Base-by-base conservation (phyloP, 2,113 vertebrate genomes). In the Odocoileus hemionus region DNA sequence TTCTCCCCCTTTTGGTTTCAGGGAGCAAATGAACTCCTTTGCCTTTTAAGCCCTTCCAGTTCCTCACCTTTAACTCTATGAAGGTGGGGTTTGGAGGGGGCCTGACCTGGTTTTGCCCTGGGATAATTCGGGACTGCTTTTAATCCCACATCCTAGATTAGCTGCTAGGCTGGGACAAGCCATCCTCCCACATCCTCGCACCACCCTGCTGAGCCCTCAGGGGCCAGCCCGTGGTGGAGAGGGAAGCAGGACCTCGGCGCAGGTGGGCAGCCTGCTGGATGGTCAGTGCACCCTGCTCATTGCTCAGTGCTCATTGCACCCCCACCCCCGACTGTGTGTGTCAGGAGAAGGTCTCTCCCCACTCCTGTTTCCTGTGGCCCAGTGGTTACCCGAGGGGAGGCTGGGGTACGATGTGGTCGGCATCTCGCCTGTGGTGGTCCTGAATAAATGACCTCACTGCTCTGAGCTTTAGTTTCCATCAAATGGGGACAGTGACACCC, bases 41-140 rank as follows among this genome's bases (percentile, higher is more conserved):
- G 43, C 64, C 61, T 58, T 52, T 33, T 60, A 25, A 91, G 39
- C 55, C 25, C 8, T 17, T 52, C 60, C 11, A 43, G 1, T 76
- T 84, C 14, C 54, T 89, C 23, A 50, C 39, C 50, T 95, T 86
- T 47, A 74, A 43, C 21, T 89, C 45, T 54, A 30, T 14, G n/a
- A 36, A n/a, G 78, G 64, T 0, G 7, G 70, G 47, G 70, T 50
- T 84, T 55, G 47, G 30, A 88, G 86, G 6, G 47, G n/a, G 16
- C 43, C 89, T 82, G 86, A 67, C 70, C 80, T 95, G 89, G 76
- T 67, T 97, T 93, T 85, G 26, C 7, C n/a, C 54, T 43, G n/a
- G 36, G 28, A 7, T 84, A 21, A 55, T 28, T 85, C 25, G 2
- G 70, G 47, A n/a, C 13, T 52, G 21, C 57, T 54, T 90, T 96